A percentile compares a stretch with the other conserved stretches of the same genome.
Conservation (phyloP, 2,797 vertebrate genomes). For the Ptychadena robeensis region DNA sequence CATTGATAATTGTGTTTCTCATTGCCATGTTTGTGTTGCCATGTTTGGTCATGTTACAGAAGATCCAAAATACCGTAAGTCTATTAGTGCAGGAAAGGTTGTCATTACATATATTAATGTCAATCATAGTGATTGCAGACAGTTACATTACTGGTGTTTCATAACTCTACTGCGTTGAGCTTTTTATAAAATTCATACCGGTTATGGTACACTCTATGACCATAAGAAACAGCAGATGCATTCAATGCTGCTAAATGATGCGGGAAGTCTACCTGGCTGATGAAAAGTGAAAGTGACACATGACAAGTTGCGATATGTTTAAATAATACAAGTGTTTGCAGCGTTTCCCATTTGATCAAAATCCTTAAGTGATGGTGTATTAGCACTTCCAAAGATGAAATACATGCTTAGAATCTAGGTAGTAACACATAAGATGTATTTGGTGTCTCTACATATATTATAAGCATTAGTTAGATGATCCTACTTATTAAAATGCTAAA, state of each 20-base stretch:
- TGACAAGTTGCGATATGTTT: conserved; percentile 27
- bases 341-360: conserved; percentile 14
- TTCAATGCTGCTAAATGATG: neutral
- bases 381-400: conserved; percentile 31
- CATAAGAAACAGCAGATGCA: conserved; percentile 27
- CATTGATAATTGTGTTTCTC: too few relatives aligned
- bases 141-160: too few relatives aligned
- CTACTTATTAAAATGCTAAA: conserved; percentile 27
- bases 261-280: conserved; percentile 1
- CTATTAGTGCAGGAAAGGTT: neutral
- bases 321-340: conserved; percentile 14
- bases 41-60: neutral
- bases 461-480: conserved; percentile 17
- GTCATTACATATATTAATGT: neutral
- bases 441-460: neutral
- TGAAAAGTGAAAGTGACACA: conserved; percentile 34
- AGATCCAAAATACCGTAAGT: neutral
- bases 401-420: conserved; percentile 8
- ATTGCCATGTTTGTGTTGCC: neutral
- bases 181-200: neutral
- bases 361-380: conserved; percentile 21
- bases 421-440: neutral
- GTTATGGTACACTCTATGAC: neutral
- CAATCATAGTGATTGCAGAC: neutral
- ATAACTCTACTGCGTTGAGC: neutral